A percentile compares a stretch with the other conserved stretches of the same genome.
Evolutionary conservation across 2,888 invertebrate species (phyloP).

Genomic region (Epistrophe grossulariae): DNA sequence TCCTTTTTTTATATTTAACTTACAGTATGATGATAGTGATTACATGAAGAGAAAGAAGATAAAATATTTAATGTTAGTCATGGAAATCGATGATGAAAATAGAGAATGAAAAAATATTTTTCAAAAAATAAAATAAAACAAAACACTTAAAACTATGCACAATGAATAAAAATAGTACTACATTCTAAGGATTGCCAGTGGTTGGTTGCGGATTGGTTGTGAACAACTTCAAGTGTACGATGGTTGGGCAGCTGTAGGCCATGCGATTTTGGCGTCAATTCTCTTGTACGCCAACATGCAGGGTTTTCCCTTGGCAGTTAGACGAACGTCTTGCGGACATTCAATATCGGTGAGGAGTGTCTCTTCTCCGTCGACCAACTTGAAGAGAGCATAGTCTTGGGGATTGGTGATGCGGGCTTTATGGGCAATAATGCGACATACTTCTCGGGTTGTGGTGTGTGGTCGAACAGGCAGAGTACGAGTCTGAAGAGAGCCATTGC

Average conservation of each 20-base stretch:
- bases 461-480: constrained; percentile 97
- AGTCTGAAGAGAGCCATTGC: constrained; percentile 95
- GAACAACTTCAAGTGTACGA: constrained; percentile 53
- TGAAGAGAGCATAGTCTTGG: constrained; percentile 97
- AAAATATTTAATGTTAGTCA: constrained; percentile 69
- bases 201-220: constrained; percentile 40
- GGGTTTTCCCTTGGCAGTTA: constrained; percentile 89
- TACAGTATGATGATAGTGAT: constrained; percentile 67
- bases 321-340: constrained; percentile 94
- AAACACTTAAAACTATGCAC: constrained; percentile 69
- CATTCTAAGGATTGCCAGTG: constrained; percentile 65
- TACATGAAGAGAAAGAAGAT: constrained; percentile 58
- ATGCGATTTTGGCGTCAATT: constrained; percentile 98
- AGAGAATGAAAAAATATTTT: constrained; percentile 38
- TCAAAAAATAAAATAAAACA: constrained; percentile 17
- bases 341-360: constrained; percentile 94
- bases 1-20: constrained; percentile 43
- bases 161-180: constrained; percentile 59
- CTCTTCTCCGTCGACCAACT: constrained; percentile 96
- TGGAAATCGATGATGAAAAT: constrained; percentile 69
- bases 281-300: constrained; percentile 97
- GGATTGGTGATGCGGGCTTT: constrained; percentile 98
- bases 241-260: constrained; percentile 87
- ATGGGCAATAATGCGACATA: constrained; percentile 97
- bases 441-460: constrained; percentile 95